Percentiles rank a stretch among this genome's conserved stretches.
phyloP scores from a whole-genome alignment of 2,797 vertebrate species.

The Podarcis siculus region DNA sequence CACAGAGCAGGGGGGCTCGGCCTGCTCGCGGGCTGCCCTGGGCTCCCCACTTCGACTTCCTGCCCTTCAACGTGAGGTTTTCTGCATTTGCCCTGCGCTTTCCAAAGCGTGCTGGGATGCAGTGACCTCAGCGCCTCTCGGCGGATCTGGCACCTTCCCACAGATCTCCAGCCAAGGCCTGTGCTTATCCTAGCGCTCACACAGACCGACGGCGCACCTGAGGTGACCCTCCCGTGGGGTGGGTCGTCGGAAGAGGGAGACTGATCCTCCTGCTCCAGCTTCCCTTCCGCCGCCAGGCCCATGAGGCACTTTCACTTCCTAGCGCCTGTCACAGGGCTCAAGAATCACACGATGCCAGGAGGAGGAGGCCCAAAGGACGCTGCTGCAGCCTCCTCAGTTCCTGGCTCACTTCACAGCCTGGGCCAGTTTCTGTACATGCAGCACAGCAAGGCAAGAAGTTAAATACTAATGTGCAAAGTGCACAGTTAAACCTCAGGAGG shows the following conservation, averaged over 20 bases:
- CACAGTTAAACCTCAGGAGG: too few relatives aligned
- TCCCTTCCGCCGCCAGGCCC: accelerated
- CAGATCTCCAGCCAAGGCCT: not conserved
- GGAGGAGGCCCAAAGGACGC: not conserved
- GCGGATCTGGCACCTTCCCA: accelerated
- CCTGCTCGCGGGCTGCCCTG: too few relatives aligned
- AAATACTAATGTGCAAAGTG: too few relatives aligned
- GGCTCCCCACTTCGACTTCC: not conserved
- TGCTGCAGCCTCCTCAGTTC: not conserved
- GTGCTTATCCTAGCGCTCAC: not conserved
- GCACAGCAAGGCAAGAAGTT: too few relatives aligned
- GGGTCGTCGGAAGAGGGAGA: not conserved
- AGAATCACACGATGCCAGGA: not conserved
- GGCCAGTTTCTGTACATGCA: not conserved
- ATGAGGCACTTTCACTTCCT: accelerated
- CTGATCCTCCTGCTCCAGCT: not conserved
- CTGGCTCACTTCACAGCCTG: not conserved
- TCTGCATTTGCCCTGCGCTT: accelerated
- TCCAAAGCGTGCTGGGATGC: not conserved
- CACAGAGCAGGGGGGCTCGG: not conserved
- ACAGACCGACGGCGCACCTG: not conserved
- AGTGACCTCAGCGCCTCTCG: accelerated
- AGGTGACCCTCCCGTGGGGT: not conserved
- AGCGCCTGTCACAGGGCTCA: not conserved
- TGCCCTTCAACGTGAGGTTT: not conserved